These are phyloP conservation scores for Taenaris catops DNA, from an alignment of 2,888 invertebrate genomes.

Conservation along the genomic window DNA sequence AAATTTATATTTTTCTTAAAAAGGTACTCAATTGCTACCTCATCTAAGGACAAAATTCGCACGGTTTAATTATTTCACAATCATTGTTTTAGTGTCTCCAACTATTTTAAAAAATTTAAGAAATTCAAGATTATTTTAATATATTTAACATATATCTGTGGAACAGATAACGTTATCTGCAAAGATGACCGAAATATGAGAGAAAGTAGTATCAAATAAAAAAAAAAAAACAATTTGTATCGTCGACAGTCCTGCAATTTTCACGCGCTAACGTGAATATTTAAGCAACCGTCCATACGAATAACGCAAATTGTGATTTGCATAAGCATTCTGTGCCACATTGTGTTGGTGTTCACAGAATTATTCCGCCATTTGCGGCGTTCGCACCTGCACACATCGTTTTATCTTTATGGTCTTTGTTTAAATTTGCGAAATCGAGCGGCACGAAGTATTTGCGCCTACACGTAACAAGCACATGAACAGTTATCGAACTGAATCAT, in stretches of 20 bases:
- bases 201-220: too few relatives aligned
- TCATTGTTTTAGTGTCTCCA: too few relatives aligned
- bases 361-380: constrained; percentile 34
- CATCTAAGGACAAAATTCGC: too few relatives aligned
- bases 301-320: constrained; percentile 47
- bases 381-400: constrained; percentile 28
- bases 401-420: constrained; percentile 23
- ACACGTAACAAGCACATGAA: constrained; percentile 12
- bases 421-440: constrained; percentile 25
- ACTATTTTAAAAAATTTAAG: too few relatives aligned
- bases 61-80: too few relatives aligned
- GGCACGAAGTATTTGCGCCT: constrained; percentile 22
- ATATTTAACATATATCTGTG: too few relatives aligned
- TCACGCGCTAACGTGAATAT: constrained; percentile 26
- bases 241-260: constrained; percentile 20
- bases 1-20: too few relatives aligned
- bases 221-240: constrained; percentile 26
- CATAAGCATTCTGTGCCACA: constrained; percentile 45
- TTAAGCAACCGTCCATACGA: constrained; percentile 23
- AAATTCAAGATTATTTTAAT: too few relatives aligned
- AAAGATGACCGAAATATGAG: too few relatives aligned
- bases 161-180: too few relatives aligned
- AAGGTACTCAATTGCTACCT: too few relatives aligned
- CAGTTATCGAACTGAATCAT: constrained; percentile 15
- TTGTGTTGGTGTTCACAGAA: constrained; percentile 29